phyloP scores from a whole-genome alignment of 2,797 vertebrate genomes.

The Tadarida brasiliensis region DNA sequence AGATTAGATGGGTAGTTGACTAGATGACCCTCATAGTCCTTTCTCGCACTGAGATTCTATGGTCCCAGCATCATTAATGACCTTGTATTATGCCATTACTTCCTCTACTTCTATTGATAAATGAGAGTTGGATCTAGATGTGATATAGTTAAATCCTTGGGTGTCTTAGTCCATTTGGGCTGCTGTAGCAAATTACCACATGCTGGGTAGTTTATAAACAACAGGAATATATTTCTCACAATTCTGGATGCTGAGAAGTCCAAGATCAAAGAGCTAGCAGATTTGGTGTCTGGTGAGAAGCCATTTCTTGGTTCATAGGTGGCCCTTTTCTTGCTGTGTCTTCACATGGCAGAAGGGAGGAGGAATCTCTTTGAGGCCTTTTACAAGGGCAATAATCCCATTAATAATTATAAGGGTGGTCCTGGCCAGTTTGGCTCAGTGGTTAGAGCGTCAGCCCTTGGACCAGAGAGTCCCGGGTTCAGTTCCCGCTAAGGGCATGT shows the following conservation, averaged over 20 bases:
- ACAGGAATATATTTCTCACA: neutral
- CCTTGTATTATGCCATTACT: neutral
- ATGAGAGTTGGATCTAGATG: neutral
- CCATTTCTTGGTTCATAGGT: neutral
- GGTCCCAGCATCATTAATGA: neutral
- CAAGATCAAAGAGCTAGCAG: neutral
- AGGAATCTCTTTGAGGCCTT: neutral
- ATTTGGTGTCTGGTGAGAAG: neutral
- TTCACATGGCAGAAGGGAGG: neutral
- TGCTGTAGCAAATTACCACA: neutral
- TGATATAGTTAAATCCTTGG: neutral
- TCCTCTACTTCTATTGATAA: neutral
- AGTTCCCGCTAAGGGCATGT: too few relatives aligned
- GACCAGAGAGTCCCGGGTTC: too few relatives aligned
- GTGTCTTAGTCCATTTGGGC: neutral
- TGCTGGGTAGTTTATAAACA: neutral
- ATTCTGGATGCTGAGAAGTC: neutral
- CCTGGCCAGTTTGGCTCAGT: too few relatives aligned
- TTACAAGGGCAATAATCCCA: neutral
- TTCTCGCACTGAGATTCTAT: neutral
- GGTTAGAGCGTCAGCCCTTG: too few relatives aligned
- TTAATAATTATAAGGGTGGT: neutral
- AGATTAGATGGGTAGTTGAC: neutral
- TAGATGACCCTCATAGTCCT: neutral
- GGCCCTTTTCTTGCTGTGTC: neutral